Evolutionary conservation across 92 coral and sea anemone species (phyloP).

Genomic region (Blastomussa wellsi): DNA sequence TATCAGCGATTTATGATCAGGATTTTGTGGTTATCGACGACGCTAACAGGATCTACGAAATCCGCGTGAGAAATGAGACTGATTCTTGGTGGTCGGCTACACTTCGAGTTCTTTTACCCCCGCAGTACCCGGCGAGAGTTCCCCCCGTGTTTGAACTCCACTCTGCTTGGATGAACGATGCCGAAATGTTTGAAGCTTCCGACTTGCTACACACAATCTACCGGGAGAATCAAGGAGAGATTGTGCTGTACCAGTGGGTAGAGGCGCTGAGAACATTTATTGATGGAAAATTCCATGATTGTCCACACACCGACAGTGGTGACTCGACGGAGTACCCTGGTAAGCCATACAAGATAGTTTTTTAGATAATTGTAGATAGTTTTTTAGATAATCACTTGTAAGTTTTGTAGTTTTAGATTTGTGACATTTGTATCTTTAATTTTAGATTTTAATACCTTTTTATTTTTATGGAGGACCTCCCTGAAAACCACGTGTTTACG

Average conservation of each 20-base stretch:
- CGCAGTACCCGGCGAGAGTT: conserved; percentile 71
- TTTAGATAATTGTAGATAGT: too few relatives aligned
- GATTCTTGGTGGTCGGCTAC: conserved; percentile 77
- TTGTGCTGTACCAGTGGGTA: conserved; percentile 83
- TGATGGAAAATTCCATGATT: conserved; percentile 53
- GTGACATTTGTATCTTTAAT: too few relatives aligned
- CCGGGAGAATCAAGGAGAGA: conserved; percentile 72
- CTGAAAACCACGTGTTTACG: too few relatives aligned
- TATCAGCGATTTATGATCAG: conserved; percentile 86
- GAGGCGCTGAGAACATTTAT: conserved; percentile 83
- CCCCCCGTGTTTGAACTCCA: conserved; percentile 88
- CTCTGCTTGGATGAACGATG: conserved; percentile 71
- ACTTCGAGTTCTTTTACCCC: conserved; percentile 74
- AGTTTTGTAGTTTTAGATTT: too few relatives aligned
- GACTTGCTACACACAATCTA: conserved; percentile 63
- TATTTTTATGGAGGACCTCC: too few relatives aligned
- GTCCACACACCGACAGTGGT: neutral
- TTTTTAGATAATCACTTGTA: too few relatives aligned
- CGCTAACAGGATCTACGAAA: conserved; percentile 74
- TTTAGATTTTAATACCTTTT: too few relatives aligned
- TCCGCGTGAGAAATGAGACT: conserved; percentile 64
- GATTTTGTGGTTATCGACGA: conserved; percentile 81
- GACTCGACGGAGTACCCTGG: neutral
- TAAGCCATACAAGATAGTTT: neutral
- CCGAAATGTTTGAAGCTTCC: conserved; percentile 62